Conservation (phyloP, 64 coral and sea anemone genomes). For the Orbicella faveolata region DNA sequence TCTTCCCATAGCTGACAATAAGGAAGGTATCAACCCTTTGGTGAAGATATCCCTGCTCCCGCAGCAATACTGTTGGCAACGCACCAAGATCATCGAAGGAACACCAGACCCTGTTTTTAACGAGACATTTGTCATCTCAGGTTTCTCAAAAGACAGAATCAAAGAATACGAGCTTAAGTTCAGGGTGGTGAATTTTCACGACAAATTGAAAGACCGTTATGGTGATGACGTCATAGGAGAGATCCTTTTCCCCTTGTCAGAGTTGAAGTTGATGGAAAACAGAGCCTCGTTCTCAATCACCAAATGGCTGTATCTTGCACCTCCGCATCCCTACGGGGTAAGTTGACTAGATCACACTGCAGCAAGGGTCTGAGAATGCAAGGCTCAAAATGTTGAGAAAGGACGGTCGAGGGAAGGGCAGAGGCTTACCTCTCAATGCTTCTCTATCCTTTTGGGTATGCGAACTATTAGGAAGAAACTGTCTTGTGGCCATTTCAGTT, state of each 20-base stretch:
- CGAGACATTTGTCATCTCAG: constrained; percentile 93
- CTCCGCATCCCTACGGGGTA: constrained; percentile 23
- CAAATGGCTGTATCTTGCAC: constrained; percentile 77
- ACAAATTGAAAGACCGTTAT: constrained; percentile 81
- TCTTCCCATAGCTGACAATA: constrained; percentile 64
- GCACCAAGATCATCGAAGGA: constrained; percentile 72
- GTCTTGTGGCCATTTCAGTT: too few species aligned
- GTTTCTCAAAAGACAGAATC: constrained; percentile 91
- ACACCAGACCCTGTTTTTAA: constrained; percentile 80
- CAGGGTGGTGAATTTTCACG: constrained; percentile 74
- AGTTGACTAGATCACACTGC: background rate
- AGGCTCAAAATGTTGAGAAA: background rate
- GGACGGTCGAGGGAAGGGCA: background rate
- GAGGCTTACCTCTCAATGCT: too few species aligned
- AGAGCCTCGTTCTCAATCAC: constrained; percentile 76
- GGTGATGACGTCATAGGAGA: constrained; percentile 95
- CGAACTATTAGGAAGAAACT: too few species aligned
- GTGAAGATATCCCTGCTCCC: constrained; percentile 86
- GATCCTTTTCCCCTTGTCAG: constrained; percentile 80
- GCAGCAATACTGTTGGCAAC: constrained; percentile 96
- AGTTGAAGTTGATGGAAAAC: constrained; percentile 72
- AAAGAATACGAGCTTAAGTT: constrained; percentile 84
- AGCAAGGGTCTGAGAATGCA: too few species aligned
- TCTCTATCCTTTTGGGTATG: too few species aligned
- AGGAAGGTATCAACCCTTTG: constrained; percentile 71